Percentiles rank a stretch among this genome's conserved stretches.
Evolutionary conservation across 2,113 vertebrate species (phyloP).

Genomic region (Orthonyx spaldingii): DNA sequence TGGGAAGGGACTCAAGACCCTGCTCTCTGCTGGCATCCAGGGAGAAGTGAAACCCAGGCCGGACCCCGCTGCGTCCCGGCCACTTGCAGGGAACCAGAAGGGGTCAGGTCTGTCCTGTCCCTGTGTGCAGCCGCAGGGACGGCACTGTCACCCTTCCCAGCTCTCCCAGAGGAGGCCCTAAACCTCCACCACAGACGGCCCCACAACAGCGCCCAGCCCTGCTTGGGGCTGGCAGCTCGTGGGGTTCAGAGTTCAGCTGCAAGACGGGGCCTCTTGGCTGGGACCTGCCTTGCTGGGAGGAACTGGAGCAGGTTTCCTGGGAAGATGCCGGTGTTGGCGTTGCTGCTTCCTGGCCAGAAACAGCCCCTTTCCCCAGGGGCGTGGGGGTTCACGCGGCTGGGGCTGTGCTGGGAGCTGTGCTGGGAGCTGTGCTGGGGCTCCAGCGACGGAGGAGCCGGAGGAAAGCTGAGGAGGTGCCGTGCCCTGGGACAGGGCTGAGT

Average conservation of each 20-base stretch:
- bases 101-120: background rate
- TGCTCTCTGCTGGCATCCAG: background rate
- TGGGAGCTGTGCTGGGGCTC: background rate
- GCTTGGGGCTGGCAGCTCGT: rapidly evolving
- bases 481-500: background rate
- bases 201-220: background rate
- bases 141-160: background rate
- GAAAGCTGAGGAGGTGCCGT: background rate
- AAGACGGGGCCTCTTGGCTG: rapidly evolving
- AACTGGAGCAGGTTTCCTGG: background rate
- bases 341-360: background rate
- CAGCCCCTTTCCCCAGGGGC: background rate
- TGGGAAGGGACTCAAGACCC: background rate
- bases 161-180: background rate
- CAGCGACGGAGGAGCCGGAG: rapidly evolving
- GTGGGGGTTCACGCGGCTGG: background rate
- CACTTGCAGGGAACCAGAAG: background rate
- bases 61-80: background rate
- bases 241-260: background rate
- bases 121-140: rapidly evolving
- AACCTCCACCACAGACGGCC: background rate
- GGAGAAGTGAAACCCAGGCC: background rate
- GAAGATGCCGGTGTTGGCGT: background rate
- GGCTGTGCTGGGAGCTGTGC: background rate
- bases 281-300: background rate